Evolutionary conservation across 1,140 invertebrate species (phyloP), one percentile per base, ranked within the genome.

Genomic region (Drosophila ohnishii): DNA sequence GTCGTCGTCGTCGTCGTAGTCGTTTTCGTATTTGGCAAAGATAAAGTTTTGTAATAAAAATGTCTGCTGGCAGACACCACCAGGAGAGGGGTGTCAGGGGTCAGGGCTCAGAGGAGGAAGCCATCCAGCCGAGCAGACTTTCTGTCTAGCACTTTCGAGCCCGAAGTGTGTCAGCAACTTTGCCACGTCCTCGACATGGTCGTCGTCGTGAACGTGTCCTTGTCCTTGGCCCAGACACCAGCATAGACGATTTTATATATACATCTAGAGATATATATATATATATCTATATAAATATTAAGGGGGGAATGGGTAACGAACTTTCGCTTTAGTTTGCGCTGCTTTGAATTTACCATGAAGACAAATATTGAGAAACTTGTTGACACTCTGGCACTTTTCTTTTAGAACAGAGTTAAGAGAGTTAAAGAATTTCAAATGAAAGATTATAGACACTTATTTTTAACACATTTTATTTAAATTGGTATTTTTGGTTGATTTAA

Each of bases 31-130:
- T 87, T 87, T 87, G 84, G 84, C 84, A 88, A 87, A 87, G 84
- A 88, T 88, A 88, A 88, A 88, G 84, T 88, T 88, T 89, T 88
- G 84, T 88, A 88, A 88, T 88, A 88, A 88, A 88, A 88, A 88
- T 88, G 80, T 88, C 84, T 87, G 84, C 70, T 77, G 62, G 76
- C 61, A 88, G 83, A 83, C 70, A 73, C 50, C 48, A 45, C 50
- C 48, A 45, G 53, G 51, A 6, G 7, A 25, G 34, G 48, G 30
- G 13, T 47, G 45, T 14, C 3, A 3, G n/a, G 28, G 39, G 65
- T 58, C 75, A 57, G 74, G 44, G n/a, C 22, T 35, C 47, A n/a
- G 40, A 57, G 57, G 40, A 35, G 19, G 22, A 39, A 61, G 75
- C 40, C 75, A 87, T 67, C 42, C 65, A 55, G 61, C 60, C 60